Percentiles rank a stretch among this genome's conserved stretches.
These are phyloP conservation scores for Glyphotaelius pellucidus DNA, from an alignment of 2,888 invertebrate genomes.

Conservation along the genomic window DNA sequence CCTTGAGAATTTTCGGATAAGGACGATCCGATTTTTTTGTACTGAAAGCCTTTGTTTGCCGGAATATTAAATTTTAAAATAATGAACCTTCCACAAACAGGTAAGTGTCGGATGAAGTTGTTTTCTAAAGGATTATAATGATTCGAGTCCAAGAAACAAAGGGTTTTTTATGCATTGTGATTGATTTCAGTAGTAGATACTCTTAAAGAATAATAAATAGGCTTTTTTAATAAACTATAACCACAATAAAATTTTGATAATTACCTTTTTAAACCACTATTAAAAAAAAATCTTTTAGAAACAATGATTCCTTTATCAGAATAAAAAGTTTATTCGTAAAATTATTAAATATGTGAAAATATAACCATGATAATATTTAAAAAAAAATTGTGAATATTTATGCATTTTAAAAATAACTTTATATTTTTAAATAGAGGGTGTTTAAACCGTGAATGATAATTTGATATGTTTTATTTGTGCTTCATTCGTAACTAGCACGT, in stretches of 20 bases:
- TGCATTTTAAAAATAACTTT: no score
- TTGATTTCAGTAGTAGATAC: neutral
- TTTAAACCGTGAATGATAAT: no score
- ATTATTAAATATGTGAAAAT: no score
- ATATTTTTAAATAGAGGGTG: no score
- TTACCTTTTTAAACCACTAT: no score
- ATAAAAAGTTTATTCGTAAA: no score
- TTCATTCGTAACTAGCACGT: no score
- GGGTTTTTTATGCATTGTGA: neutral
- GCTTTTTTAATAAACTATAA: neutral
- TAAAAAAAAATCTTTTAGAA: no score
- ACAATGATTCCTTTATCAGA: no score
- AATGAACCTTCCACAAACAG: conserved; percentile 25
- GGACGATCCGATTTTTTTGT: conserved; percentile 24
- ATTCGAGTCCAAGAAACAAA: neutral
- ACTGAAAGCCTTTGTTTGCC: conserved; percentile 34
- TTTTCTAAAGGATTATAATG: neutral
- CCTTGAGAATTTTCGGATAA: conserved; percentile 42
- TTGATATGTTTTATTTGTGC: no score
- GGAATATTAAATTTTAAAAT: conserved; percentile 45
- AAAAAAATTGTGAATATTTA: no score
- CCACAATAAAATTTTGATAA: neutral
- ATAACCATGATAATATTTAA: no score
- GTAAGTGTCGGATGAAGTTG: neutral
- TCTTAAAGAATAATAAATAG: neutral